Evolutionary conservation across 2,888 invertebrate genomes (phyloP), one percentile per base, ranked within the genome.

Genomic region (Meganola albula): DNA sequence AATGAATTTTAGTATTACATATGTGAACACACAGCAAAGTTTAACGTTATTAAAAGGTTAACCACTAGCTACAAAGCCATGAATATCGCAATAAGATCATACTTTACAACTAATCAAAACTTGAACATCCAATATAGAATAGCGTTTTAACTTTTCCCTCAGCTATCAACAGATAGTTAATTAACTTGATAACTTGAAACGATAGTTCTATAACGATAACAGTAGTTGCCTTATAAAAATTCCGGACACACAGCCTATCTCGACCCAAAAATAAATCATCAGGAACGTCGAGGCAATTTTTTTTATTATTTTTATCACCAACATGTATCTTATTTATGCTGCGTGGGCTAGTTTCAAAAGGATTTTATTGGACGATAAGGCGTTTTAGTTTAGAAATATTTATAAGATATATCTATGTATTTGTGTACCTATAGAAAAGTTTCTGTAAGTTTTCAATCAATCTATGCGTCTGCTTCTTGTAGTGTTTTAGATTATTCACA

Each of bases 281-380:
- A 33, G 33, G 39, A 35, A 34, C 27, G 31, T 18, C 24, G 24
- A 35, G 39, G 23, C 31, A 34, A 31, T 40, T 33, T 34, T 28
- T 32, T 36, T 34, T 41, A 35, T 38, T 36, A 27, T 38, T 32
- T 30, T 33, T 37, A 37, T 28, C 27, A 33, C 34, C 32, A 16
- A 32, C 41, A 41, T 41, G 41, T 38, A 30, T 36, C 41, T 23
- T 28, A n/a, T 39, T 41, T 39, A 39, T 45, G 10, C 27, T 14
- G 31, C 12, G 3, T 6, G 22, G 12, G 23, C 27, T 27, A 20
- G 7, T 24, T 18, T 12, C 23, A 7, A 24, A n/a, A 20, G 14
- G 18, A 26, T 16, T 20, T 5, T 29, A 21, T 21, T 3, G 20
- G 20, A n/a, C 7, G 20, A 20, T n/a, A 20, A n/a, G 20, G 7